Evolutionary conservation across 2,797 vertebrate genomes (phyloP).

Genomic region (Stomatorhinus walkeri): DNA sequence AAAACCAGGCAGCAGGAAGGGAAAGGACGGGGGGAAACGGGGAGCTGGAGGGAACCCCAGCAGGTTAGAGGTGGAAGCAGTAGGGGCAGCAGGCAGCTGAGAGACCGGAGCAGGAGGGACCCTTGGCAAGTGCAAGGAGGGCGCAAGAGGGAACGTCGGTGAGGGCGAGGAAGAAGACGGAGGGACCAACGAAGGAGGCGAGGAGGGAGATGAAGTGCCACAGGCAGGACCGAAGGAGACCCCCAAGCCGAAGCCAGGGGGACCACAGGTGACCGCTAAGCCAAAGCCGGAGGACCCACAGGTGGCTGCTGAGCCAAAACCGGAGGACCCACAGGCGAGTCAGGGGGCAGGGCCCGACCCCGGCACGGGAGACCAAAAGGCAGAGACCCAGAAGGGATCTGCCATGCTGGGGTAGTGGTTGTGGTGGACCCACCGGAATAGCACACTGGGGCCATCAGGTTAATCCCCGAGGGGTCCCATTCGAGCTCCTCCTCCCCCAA

Average conservation of each 20-base stretch:
- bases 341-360: too few relatives aligned
- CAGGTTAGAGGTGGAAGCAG: neutral
- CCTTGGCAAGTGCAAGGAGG: neutral
- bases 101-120: neutral
- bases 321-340: too few relatives aligned
- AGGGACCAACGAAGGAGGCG: neutral
- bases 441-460: neutral
- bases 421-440: neutral
- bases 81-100: neutral
- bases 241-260: neutral
- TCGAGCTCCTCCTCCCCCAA: neutral
- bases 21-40: neutral
- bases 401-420: neutral
- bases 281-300: neutral
- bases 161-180: neutral
- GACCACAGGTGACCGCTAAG: neutral
- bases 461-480: neutral
- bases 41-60: neutral
- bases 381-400: neutral
- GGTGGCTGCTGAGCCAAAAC: too few relatives aligned
- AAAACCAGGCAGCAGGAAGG: neutral
- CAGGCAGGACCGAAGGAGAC: neutral
- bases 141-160: neutral
- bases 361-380: neutral
- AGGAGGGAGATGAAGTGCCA: neutral